phyloP scores from a whole-genome alignment of 2,797 vertebrate species.

The Oreortyx pictus region DNA sequence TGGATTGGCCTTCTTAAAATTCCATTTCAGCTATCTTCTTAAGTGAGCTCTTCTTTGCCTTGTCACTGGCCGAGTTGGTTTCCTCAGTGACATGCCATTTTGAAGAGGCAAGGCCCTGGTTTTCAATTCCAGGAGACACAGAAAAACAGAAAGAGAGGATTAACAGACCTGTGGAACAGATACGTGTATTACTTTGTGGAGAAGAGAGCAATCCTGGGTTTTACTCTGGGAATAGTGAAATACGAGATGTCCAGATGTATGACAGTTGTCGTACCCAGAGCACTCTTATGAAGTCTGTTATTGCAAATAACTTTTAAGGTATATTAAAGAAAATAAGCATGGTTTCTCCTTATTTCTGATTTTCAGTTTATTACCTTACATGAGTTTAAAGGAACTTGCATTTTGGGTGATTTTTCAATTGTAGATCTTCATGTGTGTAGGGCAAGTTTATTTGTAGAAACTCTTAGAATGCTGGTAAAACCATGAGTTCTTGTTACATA shows the following conservation, averaged over 20 bases:
- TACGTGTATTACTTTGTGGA: neutral
- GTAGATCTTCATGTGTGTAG: neutral
- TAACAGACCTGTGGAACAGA: neutral
- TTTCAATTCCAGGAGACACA: neutral
- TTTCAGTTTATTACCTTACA: neutral
- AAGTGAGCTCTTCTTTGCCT: neutral
- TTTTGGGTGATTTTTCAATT: neutral
- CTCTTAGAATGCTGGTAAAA: neutral
- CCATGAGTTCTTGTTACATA: neutral
- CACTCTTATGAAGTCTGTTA: neutral
- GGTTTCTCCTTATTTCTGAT: neutral
- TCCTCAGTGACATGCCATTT: neutral
- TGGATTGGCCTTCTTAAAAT: neutral
- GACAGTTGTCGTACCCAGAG: accelerated
- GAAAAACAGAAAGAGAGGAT: neutral
- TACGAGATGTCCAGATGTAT: neutral
- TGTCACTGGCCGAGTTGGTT: neutral
- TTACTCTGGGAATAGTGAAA: neutral
- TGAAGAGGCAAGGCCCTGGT: neutral
- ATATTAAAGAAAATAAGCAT: neutral
- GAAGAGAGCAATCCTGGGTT: neutral
- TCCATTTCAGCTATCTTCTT: neutral
- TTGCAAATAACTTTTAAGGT: neutral
- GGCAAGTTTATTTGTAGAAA: neutral
- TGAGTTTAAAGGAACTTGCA: neutral